Evolutionary conservation across 1,140 invertebrate species (phyloP).

Genomic region (Megathymus violae): DNA sequence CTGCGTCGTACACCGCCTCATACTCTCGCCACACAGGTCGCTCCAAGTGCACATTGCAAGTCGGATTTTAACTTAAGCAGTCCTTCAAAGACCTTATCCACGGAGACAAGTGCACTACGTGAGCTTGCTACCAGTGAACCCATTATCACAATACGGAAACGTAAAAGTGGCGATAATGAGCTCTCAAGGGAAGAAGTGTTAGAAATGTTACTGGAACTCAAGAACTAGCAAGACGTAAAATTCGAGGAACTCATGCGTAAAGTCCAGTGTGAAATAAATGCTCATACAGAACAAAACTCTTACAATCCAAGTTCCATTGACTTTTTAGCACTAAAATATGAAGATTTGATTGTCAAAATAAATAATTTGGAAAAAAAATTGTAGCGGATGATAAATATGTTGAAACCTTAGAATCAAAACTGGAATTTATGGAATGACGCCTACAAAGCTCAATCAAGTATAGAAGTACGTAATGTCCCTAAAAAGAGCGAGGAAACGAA

Average conservation of each 20-base stretch:
- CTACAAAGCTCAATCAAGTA: background rate
- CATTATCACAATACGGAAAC: background rate
- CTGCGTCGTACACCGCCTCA: too few relatives aligned
- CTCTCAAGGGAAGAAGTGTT: background rate
- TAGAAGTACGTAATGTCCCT: constrained; percentile 22
- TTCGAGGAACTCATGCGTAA: background rate
- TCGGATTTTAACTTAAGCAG: too few relatives aligned
- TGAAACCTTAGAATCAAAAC: background rate
- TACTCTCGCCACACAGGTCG: too few relatives aligned
- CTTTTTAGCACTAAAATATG: constrained; percentile 11
- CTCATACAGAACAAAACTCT: background rate
- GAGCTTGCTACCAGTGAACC: background rate
- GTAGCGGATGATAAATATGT: constrained; percentile 1
- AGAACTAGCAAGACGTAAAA: background rate
- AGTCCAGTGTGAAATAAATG: background rate
- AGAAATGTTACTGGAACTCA: background rate
- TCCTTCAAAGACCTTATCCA: too few relatives aligned
- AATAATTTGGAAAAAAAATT: constrained; percentile 2
- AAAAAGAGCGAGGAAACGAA: constrained; percentile 10
- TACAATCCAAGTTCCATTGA: background rate
- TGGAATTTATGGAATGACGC: constrained; percentile 14
- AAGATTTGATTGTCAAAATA: background rate
- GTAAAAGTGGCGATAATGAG: background rate
- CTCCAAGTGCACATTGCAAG: too few relatives aligned
- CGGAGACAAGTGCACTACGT: too few relatives aligned